phyloP scores from a whole-genome alignment of 2,113 vertebrate species.

The Ellobius talpinus region DNA sequence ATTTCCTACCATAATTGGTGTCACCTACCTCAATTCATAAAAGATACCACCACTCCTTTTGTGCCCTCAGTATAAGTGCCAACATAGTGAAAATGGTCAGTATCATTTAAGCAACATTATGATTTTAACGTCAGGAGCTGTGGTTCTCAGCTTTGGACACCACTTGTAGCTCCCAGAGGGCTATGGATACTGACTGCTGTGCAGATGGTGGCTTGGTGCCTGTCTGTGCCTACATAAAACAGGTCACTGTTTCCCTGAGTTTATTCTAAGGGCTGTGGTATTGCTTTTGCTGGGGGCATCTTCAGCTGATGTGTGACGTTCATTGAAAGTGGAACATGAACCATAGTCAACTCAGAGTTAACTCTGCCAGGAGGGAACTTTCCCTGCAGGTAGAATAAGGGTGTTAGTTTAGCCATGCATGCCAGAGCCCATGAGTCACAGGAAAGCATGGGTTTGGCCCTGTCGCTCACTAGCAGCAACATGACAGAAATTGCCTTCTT shows the following conservation, averaged over 20 bases:
- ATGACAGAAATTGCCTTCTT: not conserved
- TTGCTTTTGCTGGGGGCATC: not conserved
- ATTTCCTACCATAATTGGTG: not conserved
- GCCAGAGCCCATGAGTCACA: accelerated
- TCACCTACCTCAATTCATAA: not conserved
- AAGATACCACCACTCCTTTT: not conserved
- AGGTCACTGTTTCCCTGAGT: not conserved
- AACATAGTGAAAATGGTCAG: not conserved
- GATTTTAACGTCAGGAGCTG: not conserved
- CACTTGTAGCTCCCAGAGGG: not conserved
- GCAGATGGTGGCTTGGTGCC: too few species aligned
- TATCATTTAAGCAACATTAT: not conserved
- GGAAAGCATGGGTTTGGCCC: not conserved
- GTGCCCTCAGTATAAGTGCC: not conserved
- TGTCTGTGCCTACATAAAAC: not conserved
- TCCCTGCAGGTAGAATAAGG: not conserved
- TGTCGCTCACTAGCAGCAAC: not conserved
- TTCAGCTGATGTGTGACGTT: not conserved
- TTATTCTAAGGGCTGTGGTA: not conserved
- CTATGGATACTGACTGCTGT: accelerated
- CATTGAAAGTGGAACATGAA: not conserved
- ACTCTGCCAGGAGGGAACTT: not conserved
- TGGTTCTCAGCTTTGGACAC: not conserved
- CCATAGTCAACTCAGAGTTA: not conserved
- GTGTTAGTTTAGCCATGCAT: too few species aligned